A percentile compares a stretch with the other conserved stretches of the same genome.
phyloP scores from a whole-genome alignment of 1,140 invertebrate species.

The Lasioglossum baleicum region DNA sequence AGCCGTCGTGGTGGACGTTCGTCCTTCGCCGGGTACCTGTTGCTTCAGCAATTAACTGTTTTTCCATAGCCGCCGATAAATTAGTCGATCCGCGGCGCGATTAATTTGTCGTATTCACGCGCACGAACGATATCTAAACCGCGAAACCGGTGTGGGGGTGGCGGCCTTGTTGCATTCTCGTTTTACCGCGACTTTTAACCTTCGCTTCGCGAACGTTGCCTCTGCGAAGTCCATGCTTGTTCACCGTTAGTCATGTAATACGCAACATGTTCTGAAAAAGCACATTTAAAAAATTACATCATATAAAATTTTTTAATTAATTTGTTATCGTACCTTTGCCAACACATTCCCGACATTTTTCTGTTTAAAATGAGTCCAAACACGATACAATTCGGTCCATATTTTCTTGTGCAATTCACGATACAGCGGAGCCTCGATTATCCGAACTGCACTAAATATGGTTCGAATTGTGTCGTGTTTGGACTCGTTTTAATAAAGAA shows the following conservation, averaged over 20 bases:
- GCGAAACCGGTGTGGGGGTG: neutral
- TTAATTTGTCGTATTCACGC: constrained; percentile 6
- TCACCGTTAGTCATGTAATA: neutral
- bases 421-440: too few relatives aligned
- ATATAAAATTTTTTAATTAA: too few relatives aligned
- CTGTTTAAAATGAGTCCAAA: too few relatives aligned
- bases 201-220: neutral
- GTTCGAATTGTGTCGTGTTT: too few relatives aligned
- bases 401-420: too few relatives aligned
- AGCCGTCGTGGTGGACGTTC: neutral
- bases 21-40: constrained; percentile 20
- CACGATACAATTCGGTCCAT: too few relatives aligned
- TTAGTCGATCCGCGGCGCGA: constrained; percentile 10
- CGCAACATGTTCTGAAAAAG: neutral
- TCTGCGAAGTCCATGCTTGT: neutral
- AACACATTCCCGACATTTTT: too few relatives aligned
- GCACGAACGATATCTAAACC: neutral
- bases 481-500: too few relatives aligned
- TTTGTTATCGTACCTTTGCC: too few relatives aligned
- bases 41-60: constrained; percentile 15
- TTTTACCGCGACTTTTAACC: neutral
- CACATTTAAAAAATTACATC: neutral
- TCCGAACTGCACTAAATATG: too few relatives aligned
- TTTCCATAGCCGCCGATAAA: constrained; percentile 20
- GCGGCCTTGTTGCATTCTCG: neutral